Percentiles rank a stretch among this genome's conserved stretches.
Evolutionary conservation across 2,797 vertebrate genomes (phyloP).

Genomic region (Garrulus glandarius): DNA sequence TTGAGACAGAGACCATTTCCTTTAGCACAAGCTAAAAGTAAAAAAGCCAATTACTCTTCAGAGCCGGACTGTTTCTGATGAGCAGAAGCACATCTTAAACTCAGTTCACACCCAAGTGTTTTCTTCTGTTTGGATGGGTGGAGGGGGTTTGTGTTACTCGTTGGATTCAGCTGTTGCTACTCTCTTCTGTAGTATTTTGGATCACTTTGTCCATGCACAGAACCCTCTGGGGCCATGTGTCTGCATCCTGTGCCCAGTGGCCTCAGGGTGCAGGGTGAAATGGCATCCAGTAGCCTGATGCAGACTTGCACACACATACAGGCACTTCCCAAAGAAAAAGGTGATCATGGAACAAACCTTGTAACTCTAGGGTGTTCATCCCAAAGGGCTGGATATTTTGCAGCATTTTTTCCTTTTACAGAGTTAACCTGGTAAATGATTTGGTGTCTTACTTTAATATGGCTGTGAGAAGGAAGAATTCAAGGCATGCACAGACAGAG

Average conservation of each 20-base stretch:
- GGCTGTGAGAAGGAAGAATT: not conserved
- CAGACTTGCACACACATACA: not conserved
- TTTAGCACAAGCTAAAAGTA: not conserved
- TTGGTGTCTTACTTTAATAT: not conserved
- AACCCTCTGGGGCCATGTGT: not conserved
- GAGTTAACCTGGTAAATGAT: not conserved
- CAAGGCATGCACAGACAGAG: not conserved
- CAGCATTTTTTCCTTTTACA: not conserved
- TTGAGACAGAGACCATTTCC: not conserved
- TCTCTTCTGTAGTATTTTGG: not conserved
- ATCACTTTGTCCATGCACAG: not conserved
- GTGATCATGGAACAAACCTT: accelerated
- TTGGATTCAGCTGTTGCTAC: not conserved
- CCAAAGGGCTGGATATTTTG: not conserved
- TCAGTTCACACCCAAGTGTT: not conserved
- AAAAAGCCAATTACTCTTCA: not conserved
- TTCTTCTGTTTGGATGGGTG: not conserved
- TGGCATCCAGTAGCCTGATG: not conserved
- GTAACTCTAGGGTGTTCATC: not conserved
- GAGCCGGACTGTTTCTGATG: not conserved
- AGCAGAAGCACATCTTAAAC: not conserved
- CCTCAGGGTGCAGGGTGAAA: not conserved
- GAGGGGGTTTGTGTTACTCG: not conserved
- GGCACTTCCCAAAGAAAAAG: not conserved
- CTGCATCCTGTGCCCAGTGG: not conserved